Base-by-base conservation (phyloP, 2,113 vertebrate species). In the Hymenochirus boettgeri region DNA sequence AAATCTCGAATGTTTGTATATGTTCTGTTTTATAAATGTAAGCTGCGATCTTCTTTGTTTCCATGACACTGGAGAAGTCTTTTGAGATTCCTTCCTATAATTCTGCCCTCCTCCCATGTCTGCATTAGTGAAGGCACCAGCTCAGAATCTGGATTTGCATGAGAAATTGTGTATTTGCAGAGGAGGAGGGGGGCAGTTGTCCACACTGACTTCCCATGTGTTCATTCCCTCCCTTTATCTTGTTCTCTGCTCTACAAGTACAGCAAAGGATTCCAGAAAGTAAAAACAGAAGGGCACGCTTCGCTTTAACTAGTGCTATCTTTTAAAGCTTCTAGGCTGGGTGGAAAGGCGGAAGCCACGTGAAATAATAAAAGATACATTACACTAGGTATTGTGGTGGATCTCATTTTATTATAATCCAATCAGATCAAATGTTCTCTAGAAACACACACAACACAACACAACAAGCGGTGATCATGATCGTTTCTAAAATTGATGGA, bases 31-130 rank as follows among this genome's bases (percentile, higher is more conserved):
- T 60, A 60, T n/a, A 57, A 69, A 60, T 60, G 57, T 53, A 60
- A 53, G 48, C 48, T 45, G 65, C 23, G 35, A 69, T 69, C 63
- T n/a, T 60, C 65, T 69, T 60, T 69, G 57, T 69, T 69, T 69
- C 65, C 65, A 69, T 69, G 65, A 69, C 65, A 69, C 65, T 60
- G 48, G 65, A 39, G 56, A 69, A 69, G 65, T 69, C 65, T 69
- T 69, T 53, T 60, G 65, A 69, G 65, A 66, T 69, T 60, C 65
- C 65, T 60, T 60, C 31, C 65, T 57, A 52, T 69, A 60, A 60
- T 60, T 53, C 47, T 52, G 56, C 65, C 65, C 65, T 69, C 65
- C 65, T 69, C 56, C 56, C 50, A 24, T 60, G 65, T 53, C 65
- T 69, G 57, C 65, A 59, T 59, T 53, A 67, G 65, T 60, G 56